A percentile compares a stretch with the other conserved stretches of the same genome.
These are phyloP conservation scores for Cydia splendana DNA, from an alignment of 1,140 invertebrate species.

Conservation along the genomic window DNA sequence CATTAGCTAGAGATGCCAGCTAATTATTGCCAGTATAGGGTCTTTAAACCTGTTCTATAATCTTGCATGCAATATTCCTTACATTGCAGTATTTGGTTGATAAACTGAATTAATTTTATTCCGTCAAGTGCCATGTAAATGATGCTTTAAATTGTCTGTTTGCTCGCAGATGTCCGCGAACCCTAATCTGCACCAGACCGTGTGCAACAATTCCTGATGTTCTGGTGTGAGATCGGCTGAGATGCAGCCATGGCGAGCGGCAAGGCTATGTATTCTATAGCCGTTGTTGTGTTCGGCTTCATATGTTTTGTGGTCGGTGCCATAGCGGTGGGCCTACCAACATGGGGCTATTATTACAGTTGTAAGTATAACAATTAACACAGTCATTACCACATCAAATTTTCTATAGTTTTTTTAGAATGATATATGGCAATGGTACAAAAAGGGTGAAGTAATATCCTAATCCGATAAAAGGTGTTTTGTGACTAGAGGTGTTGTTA, in stretches of 20 bases:
- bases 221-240: constrained; percentile 59
- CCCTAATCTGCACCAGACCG: constrained; percentile 35
- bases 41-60: too few species aligned
- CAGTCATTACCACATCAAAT: too few species aligned
- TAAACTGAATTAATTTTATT: too few species aligned
- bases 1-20: too few species aligned
- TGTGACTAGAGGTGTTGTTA: neutral
- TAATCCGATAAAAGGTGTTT: neutral
- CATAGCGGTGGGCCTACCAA: constrained; percentile 86
- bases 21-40: too few species aligned
- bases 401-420: neutral
- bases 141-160: neutral
- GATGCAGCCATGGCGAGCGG: constrained; percentile 78
- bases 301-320: constrained; percentile 88
- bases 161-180: constrained; percentile 34
- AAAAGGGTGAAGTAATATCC: neutral
- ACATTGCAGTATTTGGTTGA: too few species aligned
- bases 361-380: constrained; percentile 63
- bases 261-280: constrained; percentile 84
- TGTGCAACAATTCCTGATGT: constrained; percentile 55
- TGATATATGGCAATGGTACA: neutral
- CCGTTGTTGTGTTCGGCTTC: constrained; percentile 87
- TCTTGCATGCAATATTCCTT: too few species aligned
- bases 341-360: constrained; percentile 90
- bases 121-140: too few species aligned